Evolutionary conservation across 2,113 vertebrate species (phyloP).

Genomic region (Sylvilagus bachmani): DNA sequence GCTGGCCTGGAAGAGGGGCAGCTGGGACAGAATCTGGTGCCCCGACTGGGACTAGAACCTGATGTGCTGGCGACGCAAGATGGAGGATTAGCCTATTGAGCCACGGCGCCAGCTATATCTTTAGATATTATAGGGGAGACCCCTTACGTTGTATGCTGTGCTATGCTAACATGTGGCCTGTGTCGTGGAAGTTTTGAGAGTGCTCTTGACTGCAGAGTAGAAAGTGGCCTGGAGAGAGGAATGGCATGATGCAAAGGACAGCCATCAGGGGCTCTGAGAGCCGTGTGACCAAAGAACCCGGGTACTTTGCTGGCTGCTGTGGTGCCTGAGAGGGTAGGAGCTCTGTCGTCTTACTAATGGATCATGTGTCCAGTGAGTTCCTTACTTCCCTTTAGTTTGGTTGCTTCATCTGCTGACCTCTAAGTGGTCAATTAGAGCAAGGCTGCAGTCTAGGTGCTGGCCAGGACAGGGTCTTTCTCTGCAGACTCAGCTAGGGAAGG

Average conservation of each 20-base stretch:
- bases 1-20: too few relatives aligned
- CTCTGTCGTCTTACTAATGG: background rate
- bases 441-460: background rate
- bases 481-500: background rate
- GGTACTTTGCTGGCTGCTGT: background rate
- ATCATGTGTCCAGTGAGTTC: background rate
- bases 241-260: background rate
- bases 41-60: too few relatives aligned
- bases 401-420: slow-evolving; percentile 44
- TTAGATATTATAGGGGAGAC: background rate
- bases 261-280: background rate
- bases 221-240: background rate
- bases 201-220: background rate
- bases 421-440: background rate
- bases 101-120: background rate
- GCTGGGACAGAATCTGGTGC: too few relatives aligned
- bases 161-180: background rate
- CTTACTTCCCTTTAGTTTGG: background rate
- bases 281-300: background rate
- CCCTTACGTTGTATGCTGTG: background rate
- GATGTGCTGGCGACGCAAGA: too few relatives aligned
- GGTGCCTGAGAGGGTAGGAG: background rate
- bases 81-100: too few relatives aligned
- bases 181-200: background rate
- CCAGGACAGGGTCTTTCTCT: background rate